Evolutionary conservation across 2,888 invertebrate species (phyloP).

Genomic region (Coremacera marginata): DNA sequence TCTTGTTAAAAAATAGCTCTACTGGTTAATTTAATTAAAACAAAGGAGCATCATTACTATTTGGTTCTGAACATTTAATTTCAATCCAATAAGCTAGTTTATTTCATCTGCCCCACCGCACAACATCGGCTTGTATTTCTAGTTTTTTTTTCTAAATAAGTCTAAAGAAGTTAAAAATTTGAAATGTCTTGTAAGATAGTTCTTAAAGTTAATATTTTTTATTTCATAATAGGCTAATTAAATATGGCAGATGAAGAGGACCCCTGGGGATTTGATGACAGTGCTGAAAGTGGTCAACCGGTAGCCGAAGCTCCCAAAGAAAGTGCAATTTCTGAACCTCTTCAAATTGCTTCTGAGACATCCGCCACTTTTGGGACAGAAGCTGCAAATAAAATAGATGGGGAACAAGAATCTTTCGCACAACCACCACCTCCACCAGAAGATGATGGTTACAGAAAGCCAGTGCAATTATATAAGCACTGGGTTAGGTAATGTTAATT

Average conservation of each 20-base stretch:
- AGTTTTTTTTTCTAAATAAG: too few species aligned
- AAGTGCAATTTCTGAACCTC: constrained; percentile 69
- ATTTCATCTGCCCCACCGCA: too few species aligned
- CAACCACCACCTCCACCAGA: constrained; percentile 69
- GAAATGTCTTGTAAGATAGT: too few species aligned
- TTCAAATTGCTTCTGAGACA: constrained; percentile 50
- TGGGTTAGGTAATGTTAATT: constrained; percentile 79
- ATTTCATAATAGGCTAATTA: background rate
- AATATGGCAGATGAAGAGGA: constrained; percentile 71
- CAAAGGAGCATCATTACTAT: too few species aligned
- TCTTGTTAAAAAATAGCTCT: too few species aligned
- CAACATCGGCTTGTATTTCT: too few species aligned
- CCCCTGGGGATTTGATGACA: constrained; percentile 73
- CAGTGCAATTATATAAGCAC: constrained; percentile 80
- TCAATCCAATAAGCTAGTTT: too few species aligned
- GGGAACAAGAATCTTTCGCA: constrained; percentile 68
- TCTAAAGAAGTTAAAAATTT: too few species aligned
- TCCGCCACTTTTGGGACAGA: constrained; percentile 54
- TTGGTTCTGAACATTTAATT: too few species aligned
- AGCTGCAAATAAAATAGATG: constrained; percentile 67
- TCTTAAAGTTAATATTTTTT: too few species aligned
- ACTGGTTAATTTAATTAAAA: too few species aligned
- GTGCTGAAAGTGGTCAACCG: constrained; percentile 53
- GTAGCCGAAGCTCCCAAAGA: constrained; percentile 56
- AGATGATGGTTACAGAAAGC: constrained; percentile 75